Percentiles rank a stretch among this genome's conserved stretches.
These are phyloP conservation scores for Coreoperca whiteheadi DNA, from an alignment of 2,113 vertebrate genomes.

Conservation along the genomic window DNA sequence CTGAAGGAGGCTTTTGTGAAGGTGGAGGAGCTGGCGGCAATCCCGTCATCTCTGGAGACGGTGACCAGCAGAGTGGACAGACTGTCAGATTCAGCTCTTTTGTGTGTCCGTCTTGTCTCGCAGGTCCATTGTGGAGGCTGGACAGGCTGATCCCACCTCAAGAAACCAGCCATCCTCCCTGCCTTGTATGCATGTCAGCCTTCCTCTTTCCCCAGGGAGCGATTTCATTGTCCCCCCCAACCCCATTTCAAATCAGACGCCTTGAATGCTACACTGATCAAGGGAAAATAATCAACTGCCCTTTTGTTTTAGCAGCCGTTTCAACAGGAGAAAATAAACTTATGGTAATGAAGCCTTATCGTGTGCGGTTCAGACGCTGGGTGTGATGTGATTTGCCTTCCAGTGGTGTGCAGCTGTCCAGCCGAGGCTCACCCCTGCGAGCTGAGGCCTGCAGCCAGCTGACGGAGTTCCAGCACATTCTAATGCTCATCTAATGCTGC, in stretches of 20 bases:
- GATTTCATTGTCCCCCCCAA: constrained; percentile 64
- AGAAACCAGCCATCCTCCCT: constrained; percentile 66
- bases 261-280: constrained; percentile 82
- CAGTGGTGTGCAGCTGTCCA: constrained; percentile 61
- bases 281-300: constrained; percentile 83
- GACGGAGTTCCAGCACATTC: constrained; percentile 73
- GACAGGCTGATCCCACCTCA: constrained; percentile 68
- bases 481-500: constrained; percentile 54
- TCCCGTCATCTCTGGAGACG: constrained; percentile 69
- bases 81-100: constrained; percentile 76
- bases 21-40: constrained; percentile 53
- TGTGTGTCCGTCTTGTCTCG: constrained; percentile 71
- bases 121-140: constrained; percentile 75
- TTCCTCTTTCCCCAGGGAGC: constrained; percentile 51
- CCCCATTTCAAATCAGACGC: constrained; percentile 54
- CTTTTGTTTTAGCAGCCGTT: constrained; percentile 82
- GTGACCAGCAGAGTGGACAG: constrained; percentile 55
- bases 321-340: constrained; percentile 79
- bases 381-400: constrained; percentile 76
- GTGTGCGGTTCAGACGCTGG: constrained; percentile 77
- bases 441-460: constrained; percentile 70
- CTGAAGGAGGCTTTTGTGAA: constrained; percentile 71
- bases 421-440: constrained; percentile 41
- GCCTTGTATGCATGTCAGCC: constrained; percentile 72
- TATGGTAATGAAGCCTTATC: constrained; percentile 88